These are phyloP conservation scores for Catocala sponsa DNA, from an alignment of 2,888 invertebrate species.

Conservation along the genomic window DNA sequence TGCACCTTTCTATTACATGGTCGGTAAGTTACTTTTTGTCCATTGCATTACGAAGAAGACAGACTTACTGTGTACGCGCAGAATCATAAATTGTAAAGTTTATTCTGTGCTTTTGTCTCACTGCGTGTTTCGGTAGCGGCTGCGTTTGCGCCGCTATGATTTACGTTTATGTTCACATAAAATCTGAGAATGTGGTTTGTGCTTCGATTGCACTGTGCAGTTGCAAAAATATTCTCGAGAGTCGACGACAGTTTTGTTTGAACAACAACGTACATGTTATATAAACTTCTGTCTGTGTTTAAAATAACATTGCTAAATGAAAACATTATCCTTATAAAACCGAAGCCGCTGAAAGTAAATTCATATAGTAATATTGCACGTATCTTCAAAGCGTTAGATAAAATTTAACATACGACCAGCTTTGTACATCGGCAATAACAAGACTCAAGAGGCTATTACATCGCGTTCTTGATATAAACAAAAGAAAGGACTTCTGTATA, in stretches of 20 bases:
- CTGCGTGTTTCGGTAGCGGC: constrained; percentile 54
- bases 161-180: constrained; percentile 70
- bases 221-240: constrained; percentile 25
- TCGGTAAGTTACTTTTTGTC: no score
- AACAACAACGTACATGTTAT: constrained; percentile 9
- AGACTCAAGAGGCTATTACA: no score
- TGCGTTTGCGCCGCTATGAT: constrained; percentile 52
- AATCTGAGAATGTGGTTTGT: constrained; percentile 60
- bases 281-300: not conserved
- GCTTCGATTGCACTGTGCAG: constrained; percentile 45
- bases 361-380: no score
- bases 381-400: no score
- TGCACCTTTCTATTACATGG: no score
- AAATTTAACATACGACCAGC: no score
- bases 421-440: no score
- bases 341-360: no score
- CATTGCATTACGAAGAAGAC: not conserved
- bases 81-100: constrained; percentile 32
- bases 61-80: not conserved
- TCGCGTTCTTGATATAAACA: no score
- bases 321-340: not conserved
- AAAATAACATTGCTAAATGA: not conserved
- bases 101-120: constrained; percentile 43
- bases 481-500: no score
- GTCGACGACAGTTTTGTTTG: constrained; percentile 19